Evolutionary conservation across 1,140 invertebrate genomes (phyloP), one percentile per base, ranked within the genome.

Genomic region (Saccostrea glomerata): DNA sequence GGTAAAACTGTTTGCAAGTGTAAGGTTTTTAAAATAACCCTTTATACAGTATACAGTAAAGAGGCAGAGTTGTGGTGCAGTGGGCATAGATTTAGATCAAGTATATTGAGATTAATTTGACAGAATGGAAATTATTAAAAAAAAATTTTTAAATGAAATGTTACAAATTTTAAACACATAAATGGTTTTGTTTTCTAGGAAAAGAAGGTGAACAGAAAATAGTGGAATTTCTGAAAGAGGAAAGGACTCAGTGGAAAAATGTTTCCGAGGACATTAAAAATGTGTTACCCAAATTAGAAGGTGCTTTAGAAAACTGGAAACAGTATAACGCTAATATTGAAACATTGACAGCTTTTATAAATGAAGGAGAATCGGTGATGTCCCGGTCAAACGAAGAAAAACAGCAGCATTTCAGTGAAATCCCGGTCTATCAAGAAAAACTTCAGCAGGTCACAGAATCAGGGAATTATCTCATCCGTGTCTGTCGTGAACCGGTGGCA

Each of bases 181-280:
- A 63, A 17, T 12, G n/a, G 40, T 12, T 36, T 77, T 77, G 20
- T 87, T 94, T 90, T 91, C 60, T 89, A 97, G 97, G 96, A 94
- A 95, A 96, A 92, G 96, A 97, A 91, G 98, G 98, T 95, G 96
- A 96, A 82, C 94, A 96, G 55, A 96, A 97, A 85, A 97, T 98
- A 87, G 97, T 98, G 93, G 96, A 96, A 86, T 98, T 98, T 93
- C 96, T 99, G 95, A 96, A 96, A 89, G 97, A 99, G 70, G 97
- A 97, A 23, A 97, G 97, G 40, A 97, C 98, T 86, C 96, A 97
- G 84, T 99, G 98, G 98, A 97, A 97, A 93, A 97, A 97, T 91
- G 96, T 98, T 2, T 98, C 98, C 3, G 98, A 97, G 95, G 98
- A 98, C 92, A 96, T 99, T 3, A 96, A 97, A 89, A 98, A 97